Conservation (phyloP, 2,113 vertebrate genomes). For the Datnioides undecimradiatus region DNA sequence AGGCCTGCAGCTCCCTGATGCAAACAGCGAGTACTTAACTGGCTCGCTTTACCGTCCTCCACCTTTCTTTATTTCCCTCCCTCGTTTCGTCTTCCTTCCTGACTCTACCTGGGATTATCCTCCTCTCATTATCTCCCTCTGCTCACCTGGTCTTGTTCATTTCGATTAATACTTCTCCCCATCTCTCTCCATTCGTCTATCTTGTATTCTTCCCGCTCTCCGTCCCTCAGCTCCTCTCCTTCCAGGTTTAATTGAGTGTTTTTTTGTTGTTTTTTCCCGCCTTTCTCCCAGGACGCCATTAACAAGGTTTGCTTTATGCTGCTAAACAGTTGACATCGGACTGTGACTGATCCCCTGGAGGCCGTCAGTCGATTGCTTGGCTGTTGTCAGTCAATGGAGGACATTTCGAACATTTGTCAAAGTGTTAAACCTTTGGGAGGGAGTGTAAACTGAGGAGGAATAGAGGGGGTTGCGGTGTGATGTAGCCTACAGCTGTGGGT, state of each 20-base stretch:
- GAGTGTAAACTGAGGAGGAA: constrained; percentile 13
- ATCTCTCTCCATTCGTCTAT: constrained; percentile 25
- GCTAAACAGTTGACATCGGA: constrained; percentile 10
- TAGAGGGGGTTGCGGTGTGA: neutral
- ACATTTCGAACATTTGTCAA: constrained; percentile 39
- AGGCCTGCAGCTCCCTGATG: constrained; percentile 67
- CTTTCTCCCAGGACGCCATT: constrained; percentile 27
- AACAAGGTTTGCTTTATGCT: constrained; percentile 7
- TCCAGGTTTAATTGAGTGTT: constrained; percentile 19
- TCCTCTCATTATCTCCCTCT: constrained; percentile 46
- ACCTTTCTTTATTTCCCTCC: constrained; percentile 28
- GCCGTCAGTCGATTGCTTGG: neutral
- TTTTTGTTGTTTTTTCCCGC: neutral
- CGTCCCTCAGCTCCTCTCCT: constrained; percentile 16
- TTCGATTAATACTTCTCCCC: constrained; percentile 42
- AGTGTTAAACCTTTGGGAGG: constrained; percentile 20
- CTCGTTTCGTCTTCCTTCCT: constrained; percentile 31
- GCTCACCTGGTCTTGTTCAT: constrained; percentile 11
- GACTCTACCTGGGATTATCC: constrained; percentile 48
- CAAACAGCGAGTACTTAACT: constrained; percentile 44
- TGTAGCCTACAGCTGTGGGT: constrained; percentile 37
- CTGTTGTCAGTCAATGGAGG: constrained; percentile 38
- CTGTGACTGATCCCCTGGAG: constrained; percentile 3
- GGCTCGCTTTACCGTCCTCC: constrained; percentile 29
- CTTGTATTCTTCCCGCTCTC: neutral